Evolutionary conservation across 2,797 vertebrate genomes (phyloP).

Genomic region (Glyptemys insculpta): DNA sequence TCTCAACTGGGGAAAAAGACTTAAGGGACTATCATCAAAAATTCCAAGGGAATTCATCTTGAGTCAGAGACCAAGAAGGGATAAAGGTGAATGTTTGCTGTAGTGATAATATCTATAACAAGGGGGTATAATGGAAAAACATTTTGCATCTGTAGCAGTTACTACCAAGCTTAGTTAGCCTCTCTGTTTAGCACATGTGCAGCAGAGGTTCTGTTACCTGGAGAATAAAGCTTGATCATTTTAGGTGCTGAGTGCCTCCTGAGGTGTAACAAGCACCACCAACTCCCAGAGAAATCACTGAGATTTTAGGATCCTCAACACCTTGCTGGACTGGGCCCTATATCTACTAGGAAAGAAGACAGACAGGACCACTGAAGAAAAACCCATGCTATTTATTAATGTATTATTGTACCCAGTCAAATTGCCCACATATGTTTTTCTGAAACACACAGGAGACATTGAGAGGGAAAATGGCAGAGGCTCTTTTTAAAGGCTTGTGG

Average conservation of each 20-base stretch:
- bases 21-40: background rate
- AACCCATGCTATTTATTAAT: background rate
- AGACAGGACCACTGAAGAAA: background rate
- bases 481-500: background rate
- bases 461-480: background rate
- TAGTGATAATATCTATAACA: background rate
- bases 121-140: background rate
- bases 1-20: background rate
- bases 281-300: background rate
- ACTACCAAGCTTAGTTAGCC: constrained; percentile 52
- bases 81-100: background rate
- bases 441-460: background rate
- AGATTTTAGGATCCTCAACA: background rate
- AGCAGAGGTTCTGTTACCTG: background rate
- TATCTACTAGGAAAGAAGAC: background rate
- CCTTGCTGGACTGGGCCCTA: background rate
- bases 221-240: background rate
- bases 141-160: background rate
- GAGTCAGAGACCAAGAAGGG: background rate
- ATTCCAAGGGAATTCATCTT: background rate
- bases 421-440: background rate
- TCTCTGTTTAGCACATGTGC: constrained; percentile 49
- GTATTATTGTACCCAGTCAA: background rate
- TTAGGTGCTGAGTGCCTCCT: background rate
- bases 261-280: background rate